Base-by-base conservation (phyloP, 2,113 vertebrate genomes). In the Camelus bactrianus region DNA sequence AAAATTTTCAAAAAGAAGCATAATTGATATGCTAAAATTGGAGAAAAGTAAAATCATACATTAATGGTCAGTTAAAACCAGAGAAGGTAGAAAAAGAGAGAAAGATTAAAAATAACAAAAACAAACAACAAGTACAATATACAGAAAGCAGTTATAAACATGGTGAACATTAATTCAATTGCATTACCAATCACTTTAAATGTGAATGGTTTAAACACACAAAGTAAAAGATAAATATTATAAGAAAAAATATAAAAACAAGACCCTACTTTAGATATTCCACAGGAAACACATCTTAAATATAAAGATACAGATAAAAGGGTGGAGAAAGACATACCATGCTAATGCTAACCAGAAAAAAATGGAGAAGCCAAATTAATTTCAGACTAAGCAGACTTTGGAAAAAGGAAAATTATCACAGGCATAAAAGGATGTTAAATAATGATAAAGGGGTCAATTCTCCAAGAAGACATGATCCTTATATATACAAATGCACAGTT, bases 21-120 rank as follows among this genome's bases (percentile, higher is more conserved):
- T 8, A 58, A 65, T 17, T 72, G n/a, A 69, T 91, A 85, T 26
- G 54, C 6, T 62, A 64, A 42, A 1, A 80, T 12, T 46, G 28
- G 17, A 91, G 56, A 95, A 86, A 79, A 69, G 70, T 52, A n/a
- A 35, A 79, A 79, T 52, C 5, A 22, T 56, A 46, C 24, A 35
- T 24, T 38, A 95, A 60, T 50, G 7, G 70, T 79, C 62, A 77
- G n/a, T 69, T 87, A 91, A 80, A 92, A 72, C 22, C 46, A 24
- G 46, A 80, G 46, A 82, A 88, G 38, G 58, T 19, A 88, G 42
- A 80, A 42, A 64, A 60, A 70, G 30, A 69, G 11, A 79, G 35
- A 38, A 70, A 86, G n/a, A 62, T 46, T 72, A 81, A 75, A 92
- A 92, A 52, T 28, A 62, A 67, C 50, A 50, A 93, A 30, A 93